Percentiles rank a stretch among this genome's conserved stretches.
phyloP scores from a whole-genome alignment of 30 jellyfish, hydroid and myxozoan species.

The Calvadosia cruxmelitensis region DNA sequence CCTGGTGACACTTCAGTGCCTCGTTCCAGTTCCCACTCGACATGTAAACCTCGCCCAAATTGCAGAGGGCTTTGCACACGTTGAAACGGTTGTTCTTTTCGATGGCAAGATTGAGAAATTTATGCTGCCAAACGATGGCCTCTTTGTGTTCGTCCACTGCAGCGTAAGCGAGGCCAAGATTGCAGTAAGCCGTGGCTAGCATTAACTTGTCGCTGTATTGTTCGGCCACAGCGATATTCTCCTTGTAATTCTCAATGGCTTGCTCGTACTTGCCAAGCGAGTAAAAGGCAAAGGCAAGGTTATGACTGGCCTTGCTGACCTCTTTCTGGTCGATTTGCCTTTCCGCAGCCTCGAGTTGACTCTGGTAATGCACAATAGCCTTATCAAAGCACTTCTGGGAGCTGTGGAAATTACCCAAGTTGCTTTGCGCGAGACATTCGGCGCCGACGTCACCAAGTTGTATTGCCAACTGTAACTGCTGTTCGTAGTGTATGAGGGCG shows the following conservation, averaged over 20 bases:
- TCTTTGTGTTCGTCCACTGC: conserved; percentile 53
- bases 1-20: conserved; percentile 47
- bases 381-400: conserved; percentile 25
- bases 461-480: conserved; percentile 50
- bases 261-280: conserved; percentile 26
- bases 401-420: conserved; percentile 41
- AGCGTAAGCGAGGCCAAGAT: conserved; percentile 75
- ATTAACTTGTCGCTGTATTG: conserved; percentile 39
- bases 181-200: conserved; percentile 52
- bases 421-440: conserved; percentile 89
- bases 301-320: conserved; percentile 80
- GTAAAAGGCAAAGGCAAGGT: conserved; percentile 60
- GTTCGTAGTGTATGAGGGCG: conserved; percentile 62
- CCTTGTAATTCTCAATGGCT: conserved; percentile 65
- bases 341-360: conserved; percentile 51
- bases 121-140: conserved; percentile 79
- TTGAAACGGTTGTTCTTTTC: conserved; percentile 61
- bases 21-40: conserved; percentile 28
- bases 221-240: conserved; percentile 50
- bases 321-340: conserved; percentile 35
- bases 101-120: conserved; percentile 54
- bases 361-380: conserved; percentile 54
- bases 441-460: conserved; percentile 33
- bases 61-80: conserved; percentile 88
- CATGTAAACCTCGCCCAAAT: conserved; percentile 64